Evolutionary conservation across 2,113 vertebrate genomes (phyloP), one percentile per base, ranked within the genome.

Genomic region (Hippocampus zosterae): DNA sequence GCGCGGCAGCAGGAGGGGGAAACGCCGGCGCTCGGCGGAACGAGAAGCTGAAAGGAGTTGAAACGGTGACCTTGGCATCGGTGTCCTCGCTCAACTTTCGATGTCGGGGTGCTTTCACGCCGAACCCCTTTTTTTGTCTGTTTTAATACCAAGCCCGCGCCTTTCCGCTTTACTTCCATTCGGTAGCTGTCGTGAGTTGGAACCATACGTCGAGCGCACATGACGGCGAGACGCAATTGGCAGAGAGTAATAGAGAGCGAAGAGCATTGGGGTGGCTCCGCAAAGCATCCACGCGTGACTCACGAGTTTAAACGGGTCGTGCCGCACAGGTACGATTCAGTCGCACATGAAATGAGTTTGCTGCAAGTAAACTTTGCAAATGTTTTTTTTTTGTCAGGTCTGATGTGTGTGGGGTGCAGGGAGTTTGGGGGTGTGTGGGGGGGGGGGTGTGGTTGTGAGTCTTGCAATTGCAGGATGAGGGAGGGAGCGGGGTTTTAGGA

Each of bases 61-160:
- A 42, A 42, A 63, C 10, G 21, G 23, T 94, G 94, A 96, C 93
- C 93, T 95, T 94, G 93, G 90, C 92, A 91, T 77, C 60, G 84
- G 83, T 78, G 91, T 82, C 13, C 86, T 89, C 88, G 93, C 90
- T 92, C 92, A 92, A 93, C 90, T 91, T 65, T 37, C 91, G 89
- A 93, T 94, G 94, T 94, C 16, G 92, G 68, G 93, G 80, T 87
- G 92, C 87, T 82, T 90, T 88, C 55, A 27, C 8, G 12, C 55
- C 16, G 15, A 5, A 27, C 27, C 25, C 13, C 23, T 11, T 23
- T 11, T 23, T 56, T 53, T 21, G 33, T 37, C 44, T 5, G 44
- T 46, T 53, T 56, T 56, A 56, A 23, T 56, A 2, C 21, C 25
- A 57, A 25, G 27, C 25, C 11, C 12, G 55, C 6, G 29, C 48